Evolutionary conservation across 2,888 invertebrate species (phyloP), one percentile per base, ranked within the genome.

Genomic region (Acanthoscelides obtectus): DNA sequence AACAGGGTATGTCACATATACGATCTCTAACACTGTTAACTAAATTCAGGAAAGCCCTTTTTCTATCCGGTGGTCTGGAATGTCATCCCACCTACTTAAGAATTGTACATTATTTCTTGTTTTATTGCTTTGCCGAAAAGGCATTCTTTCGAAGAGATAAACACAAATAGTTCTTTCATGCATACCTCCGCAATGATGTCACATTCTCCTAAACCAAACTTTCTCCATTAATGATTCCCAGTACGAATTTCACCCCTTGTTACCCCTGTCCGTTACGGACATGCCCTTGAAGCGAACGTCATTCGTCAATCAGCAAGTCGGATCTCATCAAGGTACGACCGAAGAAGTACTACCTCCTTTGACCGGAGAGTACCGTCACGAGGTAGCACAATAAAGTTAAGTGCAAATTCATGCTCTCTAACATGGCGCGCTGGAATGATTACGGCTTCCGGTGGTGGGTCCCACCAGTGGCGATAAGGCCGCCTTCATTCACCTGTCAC

Each of bases 331-430:
- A 45, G 45, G 45, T 45, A 45, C 45, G 17, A 5, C 45, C 45
- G 45, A 45, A 45, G 45, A 12, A 45, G 45, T 45, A 45, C 45
- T 45, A 45, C 45, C 45, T 45, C 17, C 45, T 45, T 45, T 45
- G 45, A 45, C 45, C 45, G 17, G 6, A 6, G 45, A 45, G 45
- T 45, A 45, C 66, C 45, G 45, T 45, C 45, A 45, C 45, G 45
- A 45, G 45, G 45, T 45, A 45, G 45, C 45, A 81, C 80, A 83
- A 84, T 83, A 84, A 83, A 83, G 74, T 83, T 84, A 83, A 84
- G 84, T 84, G 84, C 84, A 84, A 83, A 84, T 82, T 84, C 84
- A 83, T 84, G 84, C 84, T 83, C 78, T 73, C 5, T 45, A 45
- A 45, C 45, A 45, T 45, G 45, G 5, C 17, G 45, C 45, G 5